A percentile compares a stretch with the other conserved stretches of the same genome.
These are phyloP conservation scores for Sporophila hypoxantha DNA, from an alignment of 2,113 vertebrate species.

Conservation along the genomic window DNA sequence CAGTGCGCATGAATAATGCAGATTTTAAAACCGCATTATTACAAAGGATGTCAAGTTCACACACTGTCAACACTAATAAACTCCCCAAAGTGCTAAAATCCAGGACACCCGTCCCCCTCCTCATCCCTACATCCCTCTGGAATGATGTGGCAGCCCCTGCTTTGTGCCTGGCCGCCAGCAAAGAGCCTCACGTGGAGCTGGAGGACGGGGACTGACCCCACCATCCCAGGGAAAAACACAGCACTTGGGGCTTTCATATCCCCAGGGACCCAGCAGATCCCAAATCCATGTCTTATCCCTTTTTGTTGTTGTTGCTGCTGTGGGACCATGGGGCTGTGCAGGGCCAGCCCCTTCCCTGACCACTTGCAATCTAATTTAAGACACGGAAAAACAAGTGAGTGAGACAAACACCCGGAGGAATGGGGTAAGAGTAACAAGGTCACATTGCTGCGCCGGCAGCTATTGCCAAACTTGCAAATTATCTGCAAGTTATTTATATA, in stretches of 20 bases:
- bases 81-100: conserved; percentile 57
- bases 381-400: conserved; percentile 27
- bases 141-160: neutral
- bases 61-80: conserved; percentile 68
- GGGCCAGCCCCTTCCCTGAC: neutral
- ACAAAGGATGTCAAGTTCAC: conserved; percentile 65
- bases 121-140: neutral
- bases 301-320: neutral
- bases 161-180: neutral
- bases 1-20: conserved; percentile 60
- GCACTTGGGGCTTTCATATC: neutral
- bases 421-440: conserved; percentile 47
- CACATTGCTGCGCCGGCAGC: conserved; percentile 16
- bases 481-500: conserved; percentile 49
- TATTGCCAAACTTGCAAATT: conserved; percentile 51
- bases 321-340: neutral
- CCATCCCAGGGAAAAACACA: neutral
- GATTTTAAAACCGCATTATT: conserved; percentile 62
- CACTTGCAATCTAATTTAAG: conserved; percentile 54
- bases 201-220: neutral
- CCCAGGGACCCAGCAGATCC: neutral
- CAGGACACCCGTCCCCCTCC: conserved; percentile 23
- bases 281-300: neutral
- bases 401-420: conserved; percentile 39
- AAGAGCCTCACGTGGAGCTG: neutral